Base-by-base conservation (phyloP, 2,797 vertebrate species). In the Tenualosa thibaudeaui region DNA sequence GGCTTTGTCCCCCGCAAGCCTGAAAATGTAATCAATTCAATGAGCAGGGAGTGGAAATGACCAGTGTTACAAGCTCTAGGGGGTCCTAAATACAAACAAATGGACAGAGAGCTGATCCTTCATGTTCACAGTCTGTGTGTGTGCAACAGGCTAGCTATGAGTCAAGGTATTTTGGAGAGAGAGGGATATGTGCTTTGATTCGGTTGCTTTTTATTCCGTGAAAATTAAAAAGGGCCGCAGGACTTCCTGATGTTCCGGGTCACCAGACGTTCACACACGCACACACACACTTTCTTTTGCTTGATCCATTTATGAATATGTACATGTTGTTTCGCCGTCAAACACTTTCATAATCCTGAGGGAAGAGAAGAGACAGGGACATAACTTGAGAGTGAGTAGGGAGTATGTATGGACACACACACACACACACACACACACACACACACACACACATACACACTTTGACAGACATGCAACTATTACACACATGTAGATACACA, bases 281-380 rank as follows among this genome's bases (percentile, higher is more conserved):
- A 88, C 88, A 89, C 85, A 91, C 89, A 85, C 84, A 89, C 88
- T 82, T 87, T 86, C 26, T 71, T 83, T 56, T 82, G 88, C 83
- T 88, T 75, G 88, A 90, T 90, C 91, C 90, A 31, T 68, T 88
- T 91, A 90, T 89, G 90, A 89, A 87, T 91, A 93, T 93, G 85
- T 92, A 93, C 93, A 93, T 87, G 89, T 93, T 91, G 87, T 90
- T 90, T 40, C 37, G 46, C 17, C 40, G 5, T 88, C 88, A 91
- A 91, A 92, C 89, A 88, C 89, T 89, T 91, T 91, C 90, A 87
- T 84, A 88, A 85, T 90, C 92, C 93, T 95, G 91, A 26, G 2
- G 68, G 65, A 6, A n/a, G 75, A 87, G 12, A 22, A 46, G 71
- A 78, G 71, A 78, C 37, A 78, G 37, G 40, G 40, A 78, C 40